Evolutionary conservation across 2,797 vertebrate species (phyloP).

Genomic region (Periparus ater): DNA sequence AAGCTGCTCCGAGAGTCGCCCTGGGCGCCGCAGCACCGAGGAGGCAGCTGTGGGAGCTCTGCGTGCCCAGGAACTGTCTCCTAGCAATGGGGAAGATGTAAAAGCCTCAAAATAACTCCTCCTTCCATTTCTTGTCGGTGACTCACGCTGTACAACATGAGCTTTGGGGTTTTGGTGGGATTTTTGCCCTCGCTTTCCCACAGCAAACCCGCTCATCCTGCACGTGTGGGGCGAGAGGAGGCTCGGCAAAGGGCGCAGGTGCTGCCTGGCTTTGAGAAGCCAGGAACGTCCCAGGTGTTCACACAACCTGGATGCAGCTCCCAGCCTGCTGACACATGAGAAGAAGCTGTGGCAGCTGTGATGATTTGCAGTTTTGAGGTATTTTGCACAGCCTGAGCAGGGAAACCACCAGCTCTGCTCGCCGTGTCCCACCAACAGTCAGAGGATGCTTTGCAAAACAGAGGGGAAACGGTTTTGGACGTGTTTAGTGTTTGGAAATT

Average conservation of each 20-base stretch:
- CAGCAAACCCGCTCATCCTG: background rate
- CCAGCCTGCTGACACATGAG: background rate
- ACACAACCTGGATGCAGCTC: background rate
- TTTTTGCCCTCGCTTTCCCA: background rate
- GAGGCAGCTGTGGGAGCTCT: background rate
- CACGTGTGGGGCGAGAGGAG: background rate
- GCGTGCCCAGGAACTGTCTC: background rate
- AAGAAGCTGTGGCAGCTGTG: background rate
- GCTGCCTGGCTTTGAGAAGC: background rate
- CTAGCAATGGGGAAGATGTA: slow-evolving; percentile 33
- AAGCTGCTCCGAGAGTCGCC: background rate
- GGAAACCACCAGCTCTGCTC: background rate
- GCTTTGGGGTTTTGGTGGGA: background rate
- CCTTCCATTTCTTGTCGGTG: background rate
- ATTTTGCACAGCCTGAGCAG: background rate
- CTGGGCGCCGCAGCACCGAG: accelerated
- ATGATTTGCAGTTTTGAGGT: background rate
- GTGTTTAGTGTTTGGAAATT: background rate
- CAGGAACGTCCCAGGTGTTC: background rate
- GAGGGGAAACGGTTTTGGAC: background rate
- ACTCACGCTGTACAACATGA: background rate
- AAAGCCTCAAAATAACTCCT: slow-evolving; percentile 36
- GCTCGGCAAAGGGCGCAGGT: background rate
- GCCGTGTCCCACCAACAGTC: accelerated
- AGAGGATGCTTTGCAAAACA: accelerated